A percentile compares a stretch with the other conserved stretches of the same genome.
These are phyloP conservation scores for Aleiodes sp. DNA, from an alignment of 1,140 invertebrate species.

Conservation along the genomic window DNA sequence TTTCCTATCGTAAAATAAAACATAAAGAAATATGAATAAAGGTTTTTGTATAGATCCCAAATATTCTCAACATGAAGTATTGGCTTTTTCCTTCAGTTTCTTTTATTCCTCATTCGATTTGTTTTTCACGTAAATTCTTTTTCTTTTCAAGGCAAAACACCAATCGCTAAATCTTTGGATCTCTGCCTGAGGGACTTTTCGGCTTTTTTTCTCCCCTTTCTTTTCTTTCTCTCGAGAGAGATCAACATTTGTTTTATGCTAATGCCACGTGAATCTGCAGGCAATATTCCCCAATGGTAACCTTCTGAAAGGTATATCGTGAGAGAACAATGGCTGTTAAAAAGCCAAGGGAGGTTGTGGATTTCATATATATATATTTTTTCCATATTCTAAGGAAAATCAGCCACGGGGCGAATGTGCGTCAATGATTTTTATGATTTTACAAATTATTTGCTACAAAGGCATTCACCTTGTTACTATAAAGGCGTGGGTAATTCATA, in stretches of 20 bases:
- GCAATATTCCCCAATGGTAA: neutral
- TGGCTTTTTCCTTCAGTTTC: conserved; percentile 19
- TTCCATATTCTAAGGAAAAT: neutral
- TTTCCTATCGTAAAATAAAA: too few species aligned
- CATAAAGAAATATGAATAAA: conserved; percentile 20
- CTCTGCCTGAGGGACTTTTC: neutral
- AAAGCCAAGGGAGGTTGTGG: neutral
- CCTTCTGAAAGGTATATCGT: neutral
- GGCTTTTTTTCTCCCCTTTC: neutral
- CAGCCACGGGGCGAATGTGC: neutral
- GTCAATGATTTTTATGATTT: neutral
- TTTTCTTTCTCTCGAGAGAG: neutral
- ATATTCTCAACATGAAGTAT: conserved; percentile 20
- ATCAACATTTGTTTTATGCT: conserved; percentile 23
- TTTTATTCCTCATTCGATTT: neutral
- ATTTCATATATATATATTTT: neutral
- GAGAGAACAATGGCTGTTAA: conserved; percentile 11
- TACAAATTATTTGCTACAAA: neutral
- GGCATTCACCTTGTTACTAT: neutral
- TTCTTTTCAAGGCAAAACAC: neutral
- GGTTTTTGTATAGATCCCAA: neutral
- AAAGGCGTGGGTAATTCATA: neutral
- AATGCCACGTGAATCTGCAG: conserved; percentile 2
- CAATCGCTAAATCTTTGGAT: conserved; percentile 22
- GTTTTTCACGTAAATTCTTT: neutral